Conservation (phyloP, 2,113 vertebrate species). For the Gorilla gorilla region DNA sequence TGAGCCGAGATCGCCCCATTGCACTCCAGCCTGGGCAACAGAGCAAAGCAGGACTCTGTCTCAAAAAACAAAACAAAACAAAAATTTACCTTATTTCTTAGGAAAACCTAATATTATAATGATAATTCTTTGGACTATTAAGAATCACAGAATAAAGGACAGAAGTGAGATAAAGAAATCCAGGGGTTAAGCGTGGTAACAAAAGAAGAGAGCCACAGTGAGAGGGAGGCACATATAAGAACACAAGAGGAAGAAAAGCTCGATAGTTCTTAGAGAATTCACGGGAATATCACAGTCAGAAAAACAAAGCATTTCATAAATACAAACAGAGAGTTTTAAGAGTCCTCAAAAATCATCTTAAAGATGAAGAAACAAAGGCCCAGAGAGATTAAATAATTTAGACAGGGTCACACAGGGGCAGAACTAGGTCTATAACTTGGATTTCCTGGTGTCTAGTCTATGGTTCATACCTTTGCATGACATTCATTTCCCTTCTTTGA, state of each 20-base stretch:
- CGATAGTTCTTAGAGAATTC: neutral
- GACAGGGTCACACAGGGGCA: neutral
- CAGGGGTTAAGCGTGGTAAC: neutral
- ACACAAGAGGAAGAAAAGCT: neutral
- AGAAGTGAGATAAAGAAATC: constrained; percentile 27
- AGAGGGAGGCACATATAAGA: neutral
- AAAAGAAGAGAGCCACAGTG: constrained; percentile 1
- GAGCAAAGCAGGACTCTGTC: neutral
- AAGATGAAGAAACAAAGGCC: neutral
- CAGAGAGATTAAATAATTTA: neutral
- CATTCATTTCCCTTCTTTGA: neutral
- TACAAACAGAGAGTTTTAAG: constrained; percentile 15
- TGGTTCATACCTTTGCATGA: neutral
- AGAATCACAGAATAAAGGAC: neutral
- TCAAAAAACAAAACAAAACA: neutral
- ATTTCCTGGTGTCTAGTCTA: neutral
- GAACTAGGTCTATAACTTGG: neutral
- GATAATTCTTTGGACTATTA: neutral
- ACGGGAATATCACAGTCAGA: neutral
- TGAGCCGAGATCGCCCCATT: too few relatives aligned
- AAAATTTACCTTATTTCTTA: constrained; percentile 3
- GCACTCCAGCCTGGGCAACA: too few relatives aligned
- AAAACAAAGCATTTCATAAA: constrained; percentile 17
- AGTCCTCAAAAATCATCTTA: constrained; percentile 13
- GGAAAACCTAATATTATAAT: neutral